Percentiles rank a stretch among this genome's conserved stretches.
Evolutionary conservation across 2,113 vertebrate genomes (phyloP).

Genomic region (Telmatochromis brichardi): DNA sequence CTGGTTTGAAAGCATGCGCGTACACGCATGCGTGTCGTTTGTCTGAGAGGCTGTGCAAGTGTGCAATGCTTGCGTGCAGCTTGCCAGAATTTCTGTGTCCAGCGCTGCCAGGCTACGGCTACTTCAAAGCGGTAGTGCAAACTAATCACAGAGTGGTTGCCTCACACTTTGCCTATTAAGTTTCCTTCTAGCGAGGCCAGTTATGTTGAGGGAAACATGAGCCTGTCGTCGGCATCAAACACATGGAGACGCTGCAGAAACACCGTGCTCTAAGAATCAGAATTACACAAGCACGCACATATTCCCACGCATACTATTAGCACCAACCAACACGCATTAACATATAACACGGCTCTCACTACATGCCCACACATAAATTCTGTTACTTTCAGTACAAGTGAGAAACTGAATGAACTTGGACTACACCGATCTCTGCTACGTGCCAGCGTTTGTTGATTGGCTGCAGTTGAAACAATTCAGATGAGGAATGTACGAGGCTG

Average conservation of each 20-base stretch:
- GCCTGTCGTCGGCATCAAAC: neutral
- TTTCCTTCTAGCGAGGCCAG: constrained; percentile 20
- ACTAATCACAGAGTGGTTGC: constrained; percentile 1
- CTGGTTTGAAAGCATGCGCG: neutral
- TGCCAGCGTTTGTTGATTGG: neutral
- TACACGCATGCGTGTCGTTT: neutral
- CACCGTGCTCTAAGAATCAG: neutral
- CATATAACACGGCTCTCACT: neutral
- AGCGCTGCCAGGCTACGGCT: neutral
- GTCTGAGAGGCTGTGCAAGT: neutral
- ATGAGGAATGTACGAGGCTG: constrained; percentile 2
- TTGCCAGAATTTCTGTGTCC: neutral
- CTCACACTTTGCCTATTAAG: constrained; percentile 24
- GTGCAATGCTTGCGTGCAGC: neutral
- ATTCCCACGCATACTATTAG: neutral
- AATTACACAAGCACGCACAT: neutral
- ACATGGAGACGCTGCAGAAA: neutral
- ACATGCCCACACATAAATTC: neutral
- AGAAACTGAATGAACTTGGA: neutral
- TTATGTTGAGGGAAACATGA: constrained; percentile 23
- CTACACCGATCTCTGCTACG: neutral
- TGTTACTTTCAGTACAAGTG: neutral
- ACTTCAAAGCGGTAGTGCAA: neutral
- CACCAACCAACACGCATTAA: neutral
- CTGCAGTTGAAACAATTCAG: constrained; percentile 22